phyloP scores from a whole-genome alignment of 2,113 vertebrate genomes.

The Centropristis striata region DNA sequence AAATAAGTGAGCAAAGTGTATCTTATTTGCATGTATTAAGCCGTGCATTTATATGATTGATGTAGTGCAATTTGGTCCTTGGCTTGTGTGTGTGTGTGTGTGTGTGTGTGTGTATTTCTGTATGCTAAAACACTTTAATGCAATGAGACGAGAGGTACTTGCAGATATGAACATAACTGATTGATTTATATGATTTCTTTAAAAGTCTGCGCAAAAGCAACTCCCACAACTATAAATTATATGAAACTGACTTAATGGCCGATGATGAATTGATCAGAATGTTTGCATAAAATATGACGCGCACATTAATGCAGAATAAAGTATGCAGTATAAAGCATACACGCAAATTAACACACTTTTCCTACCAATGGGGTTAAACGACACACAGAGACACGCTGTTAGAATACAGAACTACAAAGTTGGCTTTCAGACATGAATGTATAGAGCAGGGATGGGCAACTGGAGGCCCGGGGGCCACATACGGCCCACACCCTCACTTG shows the following conservation, averaged over 20 bases:
- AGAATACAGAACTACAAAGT: too few species aligned
- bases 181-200: not conserved
- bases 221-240: not conserved
- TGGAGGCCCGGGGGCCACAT: too few species aligned
- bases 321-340: not conserved
- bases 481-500: too few species aligned
- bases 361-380: not conserved
- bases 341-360: not conserved
- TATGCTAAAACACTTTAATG: not conserved
- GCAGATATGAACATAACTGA: not conserved
- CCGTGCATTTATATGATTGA: not conserved
- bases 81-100: not conserved
- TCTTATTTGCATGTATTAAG: conserved; percentile 18
- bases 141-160: not conserved
- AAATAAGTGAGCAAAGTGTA: conserved; percentile 6
- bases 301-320: not conserved
- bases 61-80: not conserved
- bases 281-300: not conserved
- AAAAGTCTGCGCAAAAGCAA: not conserved
- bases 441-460: too few species aligned
- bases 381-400: too few species aligned
- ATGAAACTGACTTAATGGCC: not conserved
- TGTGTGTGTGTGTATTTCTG: not conserved
- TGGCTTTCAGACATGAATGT: too few species aligned
- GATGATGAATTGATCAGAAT: not conserved